Evolutionary conservation across 2,797 vertebrate species (phyloP), one percentile per base, ranked within the genome.

Genomic region (Alosa sapidissima): DNA sequence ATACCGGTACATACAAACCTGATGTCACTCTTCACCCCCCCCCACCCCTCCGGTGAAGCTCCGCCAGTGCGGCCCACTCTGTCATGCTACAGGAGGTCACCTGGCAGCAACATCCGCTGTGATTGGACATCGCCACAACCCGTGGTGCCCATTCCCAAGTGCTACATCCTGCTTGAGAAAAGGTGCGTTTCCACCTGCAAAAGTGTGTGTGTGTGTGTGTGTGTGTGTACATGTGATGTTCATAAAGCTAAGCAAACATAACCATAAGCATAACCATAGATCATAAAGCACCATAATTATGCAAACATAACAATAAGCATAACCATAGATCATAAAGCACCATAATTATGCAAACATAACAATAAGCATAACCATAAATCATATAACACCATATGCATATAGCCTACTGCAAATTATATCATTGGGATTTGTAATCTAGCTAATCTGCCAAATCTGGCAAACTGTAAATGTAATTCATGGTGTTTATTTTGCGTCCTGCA

Each of bases 71-170:
- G 6, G 1, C 96, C 97, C 0, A 84, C 0, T 0, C 65, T 97
- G 81, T 90, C 60, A 84, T 98, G 98, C 91, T 94, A 91, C 89
- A 96, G 95, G 88, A 96, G 88, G 90, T 96, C 94, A 13, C 95
- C 93, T 0, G 89, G 91, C 45, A 95, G 93, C 86, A 95, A 95
- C 1, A 93, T 97, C 0, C 86, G 91, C 1, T 99, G 98, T 84
- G 95, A 97, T 84, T 97, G 96, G 96, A 90, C 21, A 0, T 92
- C 93, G 3, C 88, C 3, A 54, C 85, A 60, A 0, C 81, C 88
- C 0, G 10, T 94, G 0, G 92, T 89, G 0, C 85, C 86, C 0
- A 87, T 4, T 0, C 94, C 95, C 0, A 85, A 84, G 81, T 97
- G 96, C 0, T 88, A 72, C 88, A 91, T 99, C 2, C 75, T 94